Evolutionary conservation across 92 coral and sea anemone genomes (phyloP), one percentile per base, ranked within the genome.

Genomic region (Bergia sp.): DNA sequence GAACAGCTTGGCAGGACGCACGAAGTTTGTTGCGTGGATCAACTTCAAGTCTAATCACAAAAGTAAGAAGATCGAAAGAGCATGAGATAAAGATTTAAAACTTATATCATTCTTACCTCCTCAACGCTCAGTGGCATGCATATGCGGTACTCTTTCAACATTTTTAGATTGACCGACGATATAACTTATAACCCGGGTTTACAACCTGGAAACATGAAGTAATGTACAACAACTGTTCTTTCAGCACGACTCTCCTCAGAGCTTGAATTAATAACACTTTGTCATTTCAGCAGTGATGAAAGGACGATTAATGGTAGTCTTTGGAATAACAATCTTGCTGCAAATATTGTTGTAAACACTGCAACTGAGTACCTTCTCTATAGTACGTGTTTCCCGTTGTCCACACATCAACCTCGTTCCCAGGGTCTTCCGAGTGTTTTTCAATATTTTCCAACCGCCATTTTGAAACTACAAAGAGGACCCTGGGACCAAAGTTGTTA

Each of bases 91-190:
- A 64, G 16, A 23, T 2, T 53, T 38, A 39, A 50, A 49, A 1
- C 50, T 36, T 55, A 36, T 47, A 76, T 1, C n/a, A 73, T 50
- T 76, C 98, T 67, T 88, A 97, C 99, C 96, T 97, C 99, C 5
- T 97, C 98, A 0, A 97, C 99, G 12, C 93, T 91, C 43, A 97
- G 91, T 11, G 99, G 99, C 99, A 97, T 97, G 76, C 99, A 96
- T 5, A 97, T 95, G 58, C 99, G 93, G 90, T 97, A 97, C 85
- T 97, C 99, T 86, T 97, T 97, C 86, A 95, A 87, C 89, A 97
- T 90, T 93, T 88, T 93, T 82, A 61, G 69, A 7, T 61, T 61
- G n/a, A 61, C 7, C 69, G 6, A 16, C 1, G 20, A 61, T 3
- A 61, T 4, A 61, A 47, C 53, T 4, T 47, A 47, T 8, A 47